These are phyloP conservation scores for Leptopterna dolabrata DNA, from an alignment of 2,888 invertebrate genomes.

Conservation along the genomic window DNA sequence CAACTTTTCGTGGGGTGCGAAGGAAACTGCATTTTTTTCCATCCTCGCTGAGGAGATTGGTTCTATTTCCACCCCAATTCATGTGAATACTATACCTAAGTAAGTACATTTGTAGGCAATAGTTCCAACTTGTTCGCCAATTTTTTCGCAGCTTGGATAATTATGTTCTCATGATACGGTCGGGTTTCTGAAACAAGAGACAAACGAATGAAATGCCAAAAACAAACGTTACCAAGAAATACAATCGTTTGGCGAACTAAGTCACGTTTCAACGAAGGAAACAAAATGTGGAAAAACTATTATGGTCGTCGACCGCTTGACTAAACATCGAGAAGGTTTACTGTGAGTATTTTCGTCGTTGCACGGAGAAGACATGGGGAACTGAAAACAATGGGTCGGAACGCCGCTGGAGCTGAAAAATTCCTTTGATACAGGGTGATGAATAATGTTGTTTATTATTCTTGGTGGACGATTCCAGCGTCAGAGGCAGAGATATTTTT, in stretches of 20 bases:
- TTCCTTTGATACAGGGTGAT: not conserved
- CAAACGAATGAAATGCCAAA: not conserved
- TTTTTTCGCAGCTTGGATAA: not conserved
- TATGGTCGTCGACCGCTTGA: not conserved
- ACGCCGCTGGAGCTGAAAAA: not conserved
- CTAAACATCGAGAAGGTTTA: not conserved
- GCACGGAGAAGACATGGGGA: not conserved
- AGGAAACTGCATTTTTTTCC: no score
- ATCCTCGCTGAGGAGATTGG: no score
- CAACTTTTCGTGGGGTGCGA: no score
- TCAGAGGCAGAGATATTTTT: no score
- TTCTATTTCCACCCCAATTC: no score
- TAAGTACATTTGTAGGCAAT: no score
- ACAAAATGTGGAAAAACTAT: not conserved
- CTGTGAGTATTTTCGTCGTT: not conserved
- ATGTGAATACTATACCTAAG: no score
- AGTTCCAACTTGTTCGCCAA: no score
- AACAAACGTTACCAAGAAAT: not conserved
- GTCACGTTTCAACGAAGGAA: not conserved
- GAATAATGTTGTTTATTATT: not conserved
- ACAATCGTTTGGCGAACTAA: not conserved
- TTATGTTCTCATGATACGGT: not conserved
- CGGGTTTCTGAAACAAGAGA: not conserved
- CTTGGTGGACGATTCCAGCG: no score
- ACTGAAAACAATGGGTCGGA: not conserved